Conservation (phyloP, 2,888 invertebrate species). For the Melitaea athalia region DNA sequence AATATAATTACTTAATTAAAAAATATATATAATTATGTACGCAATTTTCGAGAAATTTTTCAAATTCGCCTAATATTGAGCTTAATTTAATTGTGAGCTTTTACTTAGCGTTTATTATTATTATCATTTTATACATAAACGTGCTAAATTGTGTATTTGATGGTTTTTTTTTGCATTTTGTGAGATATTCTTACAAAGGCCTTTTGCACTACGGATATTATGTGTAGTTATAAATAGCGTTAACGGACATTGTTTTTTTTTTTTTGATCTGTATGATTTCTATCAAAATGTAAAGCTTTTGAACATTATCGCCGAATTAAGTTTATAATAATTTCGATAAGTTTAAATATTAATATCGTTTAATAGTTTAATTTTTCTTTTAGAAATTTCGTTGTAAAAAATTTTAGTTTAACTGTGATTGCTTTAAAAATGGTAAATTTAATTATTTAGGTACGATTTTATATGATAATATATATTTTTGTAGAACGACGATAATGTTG, state of each 20-base stretch:
- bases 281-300: conserved; percentile 14
- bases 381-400: neutral
- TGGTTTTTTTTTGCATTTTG: conserved; percentile 1
- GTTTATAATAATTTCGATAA: neutral
- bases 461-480: neutral
- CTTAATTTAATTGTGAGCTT: conserved; percentile 17
- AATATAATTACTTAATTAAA: neutral
- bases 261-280: conserved; percentile 13
- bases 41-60: conserved; percentile 44
- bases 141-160: conserved; percentile 9
- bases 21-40: neutral
- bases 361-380: conserved; percentile 2
- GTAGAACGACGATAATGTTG: conserved; percentile 13
- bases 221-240: neutral
- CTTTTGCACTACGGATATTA: neutral
- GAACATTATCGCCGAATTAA: conserved; percentile 14
- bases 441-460: neutral
- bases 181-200: too few relatives aligned
- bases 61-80: conserved; percentile 37
- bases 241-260: neutral
- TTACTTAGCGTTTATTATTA: neutral
- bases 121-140: neutral
- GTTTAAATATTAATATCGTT: conserved; percentile 2
- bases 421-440: neutral
- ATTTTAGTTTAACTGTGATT: conserved; percentile 1